Percentiles rank a stretch among this genome's conserved stretches.
phyloP scores from a whole-genome alignment of 2,797 vertebrate species.

The Acanthurus leucopareius region DNA sequence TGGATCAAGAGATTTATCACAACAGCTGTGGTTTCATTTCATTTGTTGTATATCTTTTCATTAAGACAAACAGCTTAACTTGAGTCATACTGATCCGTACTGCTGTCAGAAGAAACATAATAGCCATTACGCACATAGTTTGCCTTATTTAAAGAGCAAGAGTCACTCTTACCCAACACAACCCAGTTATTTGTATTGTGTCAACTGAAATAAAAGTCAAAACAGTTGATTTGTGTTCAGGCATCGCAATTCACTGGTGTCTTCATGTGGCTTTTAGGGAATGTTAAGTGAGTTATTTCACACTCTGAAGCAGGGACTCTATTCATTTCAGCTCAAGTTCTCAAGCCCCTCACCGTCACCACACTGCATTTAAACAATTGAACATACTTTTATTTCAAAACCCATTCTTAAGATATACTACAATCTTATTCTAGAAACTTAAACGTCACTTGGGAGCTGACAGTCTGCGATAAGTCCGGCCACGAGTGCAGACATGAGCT shows the following conservation, averaged over 20 bases:
- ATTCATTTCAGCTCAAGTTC: not conserved
- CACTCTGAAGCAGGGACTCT: not conserved
- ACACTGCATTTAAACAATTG: not conserved
- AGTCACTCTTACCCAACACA: constrained; percentile 6
- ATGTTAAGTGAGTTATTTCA: not conserved
- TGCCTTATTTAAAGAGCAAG: constrained; percentile 28
- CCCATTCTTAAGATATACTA: not conserved
- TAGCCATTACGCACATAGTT: constrained; percentile 31
- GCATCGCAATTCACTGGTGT: not conserved
- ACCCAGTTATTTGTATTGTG: not conserved
- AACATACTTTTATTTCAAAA: not conserved
- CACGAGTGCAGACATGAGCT: constrained; percentile 80
- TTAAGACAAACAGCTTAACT: constrained; percentile 50
- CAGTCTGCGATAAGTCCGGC: constrained; percentile 82
- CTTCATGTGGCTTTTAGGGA: not conserved
- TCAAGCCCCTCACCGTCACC: not conserved
- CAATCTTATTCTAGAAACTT: constrained; percentile 70
- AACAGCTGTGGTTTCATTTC: constrained; percentile 61
- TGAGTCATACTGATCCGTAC: constrained; percentile 18
- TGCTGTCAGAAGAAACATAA: constrained; percentile 34
- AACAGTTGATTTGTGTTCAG: not conserved
- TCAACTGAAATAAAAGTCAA: constrained; percentile 9
- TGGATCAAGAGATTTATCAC: constrained; percentile 73
- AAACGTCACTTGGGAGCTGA: constrained; percentile 87
- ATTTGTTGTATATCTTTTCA: constrained; percentile 58